phyloP scores from a whole-genome alignment of 2,797 vertebrate genomes.

The Acomys russatus region DNA sequence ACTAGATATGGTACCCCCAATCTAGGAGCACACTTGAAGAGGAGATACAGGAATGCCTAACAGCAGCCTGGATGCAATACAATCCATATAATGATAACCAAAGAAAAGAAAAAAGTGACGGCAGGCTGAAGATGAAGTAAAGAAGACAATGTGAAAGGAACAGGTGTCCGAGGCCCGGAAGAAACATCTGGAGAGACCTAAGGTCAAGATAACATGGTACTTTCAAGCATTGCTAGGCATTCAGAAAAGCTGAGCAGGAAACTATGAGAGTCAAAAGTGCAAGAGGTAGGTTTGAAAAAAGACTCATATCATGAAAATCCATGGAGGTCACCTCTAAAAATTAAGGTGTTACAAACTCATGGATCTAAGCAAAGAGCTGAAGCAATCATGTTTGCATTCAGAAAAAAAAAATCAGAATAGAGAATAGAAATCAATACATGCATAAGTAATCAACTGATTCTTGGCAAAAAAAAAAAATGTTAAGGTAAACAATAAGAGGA shows the following conservation, averaged over 20 bases:
- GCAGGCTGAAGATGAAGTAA: not conserved
- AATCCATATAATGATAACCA: not conserved
- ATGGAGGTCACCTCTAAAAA: not conserved
- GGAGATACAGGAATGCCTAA: not conserved
- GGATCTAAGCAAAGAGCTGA: not conserved
- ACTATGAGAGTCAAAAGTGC: not conserved
- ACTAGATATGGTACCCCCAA: not conserved
- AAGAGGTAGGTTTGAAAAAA: not conserved
- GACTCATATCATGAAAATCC: not conserved
- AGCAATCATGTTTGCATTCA: conserved; percentile 1
- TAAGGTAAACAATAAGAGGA: not conserved
- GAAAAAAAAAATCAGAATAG: not conserved
- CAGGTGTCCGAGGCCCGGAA: not conserved
- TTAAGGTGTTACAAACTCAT: not conserved
- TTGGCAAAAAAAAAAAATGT: not conserved
- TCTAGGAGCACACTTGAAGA: not conserved
- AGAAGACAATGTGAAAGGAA: not conserved
- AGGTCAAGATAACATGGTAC: not conserved
- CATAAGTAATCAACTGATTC: not conserved
- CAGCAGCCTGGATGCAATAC: not conserved
- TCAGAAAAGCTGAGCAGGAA: not conserved
- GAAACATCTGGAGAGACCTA: not conserved
- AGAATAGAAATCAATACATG: not conserved
- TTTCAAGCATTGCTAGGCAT: not conserved
- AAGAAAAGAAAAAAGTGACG: not conserved